phyloP scores from a whole-genome alignment of 1,140 invertebrate genomes.

The honey bee (Apis mellifera) region Amel_HAv3.1 CM009940.2:10611001-10611500 shows the following conservation, averaged over 20 bases:
- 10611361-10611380: background rate
- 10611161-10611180: background rate
- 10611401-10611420: background rate
- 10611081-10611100: conserved; percentile 35
- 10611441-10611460: conserved; percentile 7
- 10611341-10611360: background rate
- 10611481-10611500: background rate
- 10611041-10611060: conserved; percentile 33
- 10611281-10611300: no score
- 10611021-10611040: background rate
- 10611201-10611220: no score
- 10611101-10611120: conserved; percentile 37
- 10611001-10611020: background rate
- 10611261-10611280: no score
- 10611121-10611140: conserved; percentile 42
- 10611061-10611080: conserved; percentile 35
- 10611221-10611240: no score
- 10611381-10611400: background rate
- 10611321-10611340: no score
- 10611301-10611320: no score
- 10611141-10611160: conserved; percentile 24
- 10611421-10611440: background rate
- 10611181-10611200: background rate
- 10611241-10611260: no score
- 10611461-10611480: background rate